Evolutionary conservation across 2,797 vertebrate species (phyloP), one percentile per base, ranked within the genome.

Genomic region (Chelonia mydas): DNA sequence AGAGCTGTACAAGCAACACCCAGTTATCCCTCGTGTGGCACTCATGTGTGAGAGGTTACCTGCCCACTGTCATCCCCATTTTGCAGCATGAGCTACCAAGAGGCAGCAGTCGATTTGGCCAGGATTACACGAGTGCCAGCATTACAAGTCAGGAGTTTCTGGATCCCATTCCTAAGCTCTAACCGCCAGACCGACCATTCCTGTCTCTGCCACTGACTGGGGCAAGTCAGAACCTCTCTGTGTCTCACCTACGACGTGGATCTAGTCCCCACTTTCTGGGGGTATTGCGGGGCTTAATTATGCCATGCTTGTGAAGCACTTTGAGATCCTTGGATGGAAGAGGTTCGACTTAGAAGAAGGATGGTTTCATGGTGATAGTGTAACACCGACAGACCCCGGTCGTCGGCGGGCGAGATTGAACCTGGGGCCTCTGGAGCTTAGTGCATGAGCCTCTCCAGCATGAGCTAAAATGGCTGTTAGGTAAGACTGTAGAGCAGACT

Each of bases 201-300:
- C 51, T 65, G 3, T 6, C 25, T 21, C 3, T 47, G 16, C 47
- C 49, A 74, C 59, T 59, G 81, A 33, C 12, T 41, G 19, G 17
- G n/a, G 12, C 50, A 23, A 88, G 11, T 2, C 72, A 57, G 79
- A 92, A 80, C 23, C 13, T 83, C 25, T 25, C 5, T 15, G 0
- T n/a, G n/a, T 11, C 3, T 78, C 33, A n/a, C n/a, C 90, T 57
- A 11, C 1, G 5, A 25, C 27, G 25, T 57, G 55, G 25, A 57
- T 57, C 55, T 57, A 57, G 27, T 57, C 55, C 23, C 6, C 25
- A 27, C 55, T 25, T 57, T 17, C 51, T 51, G 17, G 16, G 17
- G n/a, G n/a, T 21, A 68, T 37, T 68, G 19, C 33, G 19, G 3
- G 3, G 3, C 0, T 23, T 37, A 0, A 1, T 50, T 72, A 88